A percentile compares a stretch with the other conserved stretches of the same genome.
phyloP scores from a whole-genome alignment of 2,888 invertebrate species.

The Apocheima hispidaria region DNA sequence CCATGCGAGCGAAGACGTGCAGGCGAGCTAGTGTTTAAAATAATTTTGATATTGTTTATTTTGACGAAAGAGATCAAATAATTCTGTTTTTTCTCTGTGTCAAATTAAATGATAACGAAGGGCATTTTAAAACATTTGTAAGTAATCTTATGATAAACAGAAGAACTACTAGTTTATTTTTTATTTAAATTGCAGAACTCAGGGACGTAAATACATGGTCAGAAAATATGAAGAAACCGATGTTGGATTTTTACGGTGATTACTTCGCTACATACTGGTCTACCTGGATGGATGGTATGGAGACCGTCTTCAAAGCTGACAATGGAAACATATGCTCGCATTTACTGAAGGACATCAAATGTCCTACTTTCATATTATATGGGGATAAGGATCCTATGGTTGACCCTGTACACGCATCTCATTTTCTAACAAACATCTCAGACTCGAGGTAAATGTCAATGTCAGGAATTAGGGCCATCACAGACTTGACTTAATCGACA shows the following conservation, averaged over 20 bases:
- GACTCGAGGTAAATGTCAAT: conserved; percentile 88
- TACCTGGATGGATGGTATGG: conserved; percentile 90
- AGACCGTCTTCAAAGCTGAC: conserved; percentile 82
- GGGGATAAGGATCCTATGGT: conserved; percentile 92
- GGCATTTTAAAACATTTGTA: too few relatives aligned
- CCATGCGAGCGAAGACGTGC: too few relatives aligned
- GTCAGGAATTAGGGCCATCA: too few relatives aligned
- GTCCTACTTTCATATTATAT: conserved; percentile 93
- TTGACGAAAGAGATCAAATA: too few relatives aligned
- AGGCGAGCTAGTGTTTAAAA: too few relatives aligned
- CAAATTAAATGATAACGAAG: too few relatives aligned
- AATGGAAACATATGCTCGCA: conserved; percentile 91
- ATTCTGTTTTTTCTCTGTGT: too few relatives aligned
- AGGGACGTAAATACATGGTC: conserved; percentile 92
- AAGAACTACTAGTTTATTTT: not conserved
- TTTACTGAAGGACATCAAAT: conserved; percentile 87
- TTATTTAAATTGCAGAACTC: not conserved
- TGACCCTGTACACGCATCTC: conserved; percentile 90
- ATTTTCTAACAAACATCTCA: conserved; percentile 88
- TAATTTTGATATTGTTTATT: too few relatives aligned
- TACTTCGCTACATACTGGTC: conserved; percentile 89
- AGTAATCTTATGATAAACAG: too few relatives aligned
- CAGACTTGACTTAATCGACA: too few relatives aligned
- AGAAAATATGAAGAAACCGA: conserved; percentile 89
- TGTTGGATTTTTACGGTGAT: conserved; percentile 90